phyloP scores from a whole-genome alignment of 2,797 vertebrate species.

The Sarcophilus harrisii region DNA sequence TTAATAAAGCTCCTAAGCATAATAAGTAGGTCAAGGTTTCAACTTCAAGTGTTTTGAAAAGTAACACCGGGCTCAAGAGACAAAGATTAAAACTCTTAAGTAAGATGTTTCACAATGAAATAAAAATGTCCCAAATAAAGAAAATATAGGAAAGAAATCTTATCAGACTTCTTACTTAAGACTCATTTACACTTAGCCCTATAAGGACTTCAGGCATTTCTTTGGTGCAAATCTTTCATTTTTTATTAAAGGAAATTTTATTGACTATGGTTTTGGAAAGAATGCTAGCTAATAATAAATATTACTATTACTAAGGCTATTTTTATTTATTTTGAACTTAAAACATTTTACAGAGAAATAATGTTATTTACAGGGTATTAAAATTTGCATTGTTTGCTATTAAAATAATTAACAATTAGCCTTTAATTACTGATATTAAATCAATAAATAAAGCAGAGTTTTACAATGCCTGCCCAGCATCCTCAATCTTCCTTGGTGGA shows the following conservation, averaged over 20 bases:
- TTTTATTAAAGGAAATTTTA: constrained; percentile 2
- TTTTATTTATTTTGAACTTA: constrained; percentile 54
- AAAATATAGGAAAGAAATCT: background rate
- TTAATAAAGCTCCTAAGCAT: constrained; percentile 42
- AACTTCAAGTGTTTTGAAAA: background rate
- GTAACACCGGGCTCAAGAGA: constrained; percentile 11
- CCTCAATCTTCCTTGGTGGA: constrained; percentile 7
- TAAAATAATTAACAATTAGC: constrained; percentile 66
- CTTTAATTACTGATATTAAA: constrained; percentile 71
- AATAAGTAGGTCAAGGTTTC: background rate
- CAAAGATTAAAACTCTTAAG: constrained; percentile 48
- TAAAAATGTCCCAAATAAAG: background rate
- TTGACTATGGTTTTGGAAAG: constrained; percentile 38
- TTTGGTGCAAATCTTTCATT: background rate
- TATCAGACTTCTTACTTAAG: background rate
- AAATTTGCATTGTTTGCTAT: constrained; percentile 57
- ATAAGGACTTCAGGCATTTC: background rate
- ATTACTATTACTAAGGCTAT: constrained; percentile 54
- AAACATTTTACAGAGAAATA: constrained; percentile 46
- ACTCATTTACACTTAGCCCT: background rate
- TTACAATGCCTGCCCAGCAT: constrained; percentile 31
- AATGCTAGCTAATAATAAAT: constrained; percentile 26
- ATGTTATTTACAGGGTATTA: constrained; percentile 68
- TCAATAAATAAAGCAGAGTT: constrained; percentile 67
- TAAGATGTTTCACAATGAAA: constrained; percentile 39